Conservation (phyloP, 1,140 invertebrate genomes). For the Bursaphelenchus mucronatus region DNA sequence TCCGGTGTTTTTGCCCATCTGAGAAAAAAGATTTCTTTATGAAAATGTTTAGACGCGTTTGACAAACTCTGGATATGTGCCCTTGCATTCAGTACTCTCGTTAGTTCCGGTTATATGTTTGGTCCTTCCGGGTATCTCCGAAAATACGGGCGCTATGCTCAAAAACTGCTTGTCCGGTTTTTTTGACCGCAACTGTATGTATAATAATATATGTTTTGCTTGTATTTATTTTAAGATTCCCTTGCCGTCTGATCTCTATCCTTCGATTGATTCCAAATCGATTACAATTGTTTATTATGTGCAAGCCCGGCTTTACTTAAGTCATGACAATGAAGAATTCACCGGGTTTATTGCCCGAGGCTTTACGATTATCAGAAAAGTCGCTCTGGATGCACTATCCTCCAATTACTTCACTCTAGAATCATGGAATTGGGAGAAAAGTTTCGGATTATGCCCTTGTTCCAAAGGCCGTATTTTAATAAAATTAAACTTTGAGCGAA, state of each 20-base stretch:
- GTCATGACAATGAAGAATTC: background rate
- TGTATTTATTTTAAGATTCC: background rate
- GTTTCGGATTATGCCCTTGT: slow-evolving; percentile 16
- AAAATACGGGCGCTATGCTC: too few relatives aligned
- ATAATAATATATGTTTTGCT: too few relatives aligned
- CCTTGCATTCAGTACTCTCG: too few relatives aligned
- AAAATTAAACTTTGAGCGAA: slow-evolving; percentile 18
- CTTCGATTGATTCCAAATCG: slow-evolving; percentile 12
- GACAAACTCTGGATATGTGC: too few relatives aligned
- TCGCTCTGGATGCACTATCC: slow-evolving; percentile 15
- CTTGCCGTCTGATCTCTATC: slow-evolving; percentile 14
- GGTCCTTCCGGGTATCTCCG: too few relatives aligned
- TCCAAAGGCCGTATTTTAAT: slow-evolving; percentile 14
- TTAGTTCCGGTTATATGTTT: too few relatives aligned
- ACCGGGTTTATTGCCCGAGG: slow-evolving; percentile 4
- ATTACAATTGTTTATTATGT: slow-evolving; percentile 13
- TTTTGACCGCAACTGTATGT: too few relatives aligned
- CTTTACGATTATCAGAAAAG: slow-evolving; percentile 14
- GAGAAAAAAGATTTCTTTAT: too few relatives aligned
- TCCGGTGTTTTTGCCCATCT: too few relatives aligned
- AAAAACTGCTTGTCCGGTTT: too few relatives aligned
- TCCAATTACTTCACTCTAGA: slow-evolving; percentile 8
- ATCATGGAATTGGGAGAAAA: slow-evolving; percentile 4
- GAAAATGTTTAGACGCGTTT: too few relatives aligned
- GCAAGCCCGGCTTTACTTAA: background rate